These are phyloP conservation scores for Dicyrtoma fusca DNA, from an alignment of 2,888 invertebrate genomes.

Conservation along the genomic window DNA sequence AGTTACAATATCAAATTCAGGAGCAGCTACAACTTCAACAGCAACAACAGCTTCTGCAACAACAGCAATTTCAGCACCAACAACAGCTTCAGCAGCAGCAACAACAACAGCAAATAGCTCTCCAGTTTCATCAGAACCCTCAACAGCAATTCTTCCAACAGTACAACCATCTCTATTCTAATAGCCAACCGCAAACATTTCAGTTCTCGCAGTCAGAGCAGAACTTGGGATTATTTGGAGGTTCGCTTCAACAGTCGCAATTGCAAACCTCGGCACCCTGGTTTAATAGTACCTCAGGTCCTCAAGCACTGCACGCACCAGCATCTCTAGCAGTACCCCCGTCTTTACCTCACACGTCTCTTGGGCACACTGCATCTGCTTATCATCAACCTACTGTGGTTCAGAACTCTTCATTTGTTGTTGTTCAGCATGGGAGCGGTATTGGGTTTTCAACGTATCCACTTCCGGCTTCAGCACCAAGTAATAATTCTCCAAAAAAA, in stretches of 20 bases:
- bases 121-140: neutral
- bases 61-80: slow-evolving; percentile 7
- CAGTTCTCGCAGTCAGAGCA: too few relatives aligned
- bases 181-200: neutral
- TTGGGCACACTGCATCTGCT: neutral
- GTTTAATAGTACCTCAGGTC: neutral
- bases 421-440: slow-evolving; percentile 9
- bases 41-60: neutral
- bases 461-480: too few relatives aligned
- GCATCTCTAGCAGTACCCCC: too few relatives aligned
- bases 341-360: neutral
- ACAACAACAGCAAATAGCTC: neutral
- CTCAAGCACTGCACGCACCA: neutral
- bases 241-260: neutral
- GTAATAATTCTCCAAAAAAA: too few relatives aligned
- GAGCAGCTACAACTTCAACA: neutral
- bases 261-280: neutral
- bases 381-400: neutral
- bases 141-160: slow-evolving; percentile 16
- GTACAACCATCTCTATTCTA: slow-evolving; percentile 3
- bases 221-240: neutral
- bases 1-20: neutral
- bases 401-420: neutral
- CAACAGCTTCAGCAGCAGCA: neutral
- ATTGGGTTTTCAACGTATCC: too few relatives aligned